A percentile compares a stretch with the other conserved stretches of the same genome.
Conservation (phyloP, 2,888 invertebrate genomes). For the Cistogaster globosa region DNA sequence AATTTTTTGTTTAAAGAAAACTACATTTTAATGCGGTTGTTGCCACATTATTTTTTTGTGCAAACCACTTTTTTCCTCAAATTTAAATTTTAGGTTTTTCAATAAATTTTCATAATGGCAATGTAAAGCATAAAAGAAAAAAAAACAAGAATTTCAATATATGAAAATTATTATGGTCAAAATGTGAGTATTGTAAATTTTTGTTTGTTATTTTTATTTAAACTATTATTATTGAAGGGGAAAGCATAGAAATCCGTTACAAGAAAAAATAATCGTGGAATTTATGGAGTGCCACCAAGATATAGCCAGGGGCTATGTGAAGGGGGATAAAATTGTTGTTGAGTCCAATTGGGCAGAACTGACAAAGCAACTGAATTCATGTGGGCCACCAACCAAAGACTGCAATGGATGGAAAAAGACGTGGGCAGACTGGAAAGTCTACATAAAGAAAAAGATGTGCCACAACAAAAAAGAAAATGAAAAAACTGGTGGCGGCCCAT, state of each 20-base stretch:
- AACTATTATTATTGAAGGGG: background rate
- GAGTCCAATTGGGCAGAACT: background rate
- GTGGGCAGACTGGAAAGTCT: slow-evolving; percentile 29
- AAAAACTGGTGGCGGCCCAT: background rate
- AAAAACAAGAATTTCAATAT: no score
- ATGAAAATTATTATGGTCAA: no score
- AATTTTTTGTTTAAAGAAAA: no score
- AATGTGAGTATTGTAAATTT: no score
- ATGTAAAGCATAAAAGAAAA: no score
- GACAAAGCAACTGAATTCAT: background rate
- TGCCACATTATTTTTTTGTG: no score
- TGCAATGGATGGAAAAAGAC: slow-evolving; percentile 20
- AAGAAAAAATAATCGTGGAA: background rate
- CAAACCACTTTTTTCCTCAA: no score
- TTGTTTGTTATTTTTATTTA: no score
- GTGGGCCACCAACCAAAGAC: slow-evolving; percentile 17
- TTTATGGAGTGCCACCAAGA: background rate
- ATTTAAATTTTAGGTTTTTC: no score
- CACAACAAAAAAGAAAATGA: slow-evolving; percentile 16
- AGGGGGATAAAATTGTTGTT: background rate
- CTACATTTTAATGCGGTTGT: no score
- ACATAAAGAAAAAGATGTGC: slow-evolving; percentile 20
- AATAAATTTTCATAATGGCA: no score
- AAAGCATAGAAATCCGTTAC: background rate
- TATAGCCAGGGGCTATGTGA: background rate